These are phyloP conservation scores for Clarias laeviceps DNA, from an alignment of 2,797 vertebrate species.

Conservation along the genomic window DNA sequence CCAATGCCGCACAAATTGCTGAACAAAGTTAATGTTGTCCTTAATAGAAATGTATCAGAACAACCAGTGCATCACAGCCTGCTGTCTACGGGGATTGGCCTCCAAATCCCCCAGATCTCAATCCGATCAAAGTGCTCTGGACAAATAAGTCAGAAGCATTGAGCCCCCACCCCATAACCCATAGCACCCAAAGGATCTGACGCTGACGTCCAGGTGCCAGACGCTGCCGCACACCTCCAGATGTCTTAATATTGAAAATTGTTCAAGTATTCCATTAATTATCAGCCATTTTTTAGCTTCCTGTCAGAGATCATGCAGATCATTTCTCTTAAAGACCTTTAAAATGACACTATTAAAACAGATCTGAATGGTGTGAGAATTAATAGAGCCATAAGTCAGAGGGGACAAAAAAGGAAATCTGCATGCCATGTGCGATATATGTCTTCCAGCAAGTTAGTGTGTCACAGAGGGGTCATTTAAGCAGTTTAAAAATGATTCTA, in stretches of 20 bases:
- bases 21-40: too few relatives aligned
- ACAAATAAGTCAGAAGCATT: too few relatives aligned
- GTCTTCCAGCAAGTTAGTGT: slow-evolving; percentile 25
- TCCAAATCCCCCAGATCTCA: too few relatives aligned
- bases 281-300: background rate
- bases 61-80: too few relatives aligned
- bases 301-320: background rate
- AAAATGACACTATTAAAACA: slow-evolving; percentile 11
- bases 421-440: slow-evolving; percentile 30
- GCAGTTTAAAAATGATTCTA: slow-evolving; percentile 49
- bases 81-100: too few relatives aligned
- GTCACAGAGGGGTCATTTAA: slow-evolving; percentile 51
- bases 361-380: background rate
- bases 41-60: too few relatives aligned
- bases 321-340: background rate
- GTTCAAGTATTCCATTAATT: background rate
- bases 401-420: background rate
- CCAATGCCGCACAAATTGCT: too few relatives aligned
- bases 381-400: background rate
- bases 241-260: background rate
- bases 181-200: too few relatives aligned
- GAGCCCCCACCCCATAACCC: too few relatives aligned
- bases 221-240: too few relatives aligned
- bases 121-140: too few relatives aligned
- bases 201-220: too few relatives aligned